Evolutionary conservation across 1,140 invertebrate genomes (phyloP), one percentile per base, ranked within the genome.

Genomic region (Drosophila willistoni): DNA sequence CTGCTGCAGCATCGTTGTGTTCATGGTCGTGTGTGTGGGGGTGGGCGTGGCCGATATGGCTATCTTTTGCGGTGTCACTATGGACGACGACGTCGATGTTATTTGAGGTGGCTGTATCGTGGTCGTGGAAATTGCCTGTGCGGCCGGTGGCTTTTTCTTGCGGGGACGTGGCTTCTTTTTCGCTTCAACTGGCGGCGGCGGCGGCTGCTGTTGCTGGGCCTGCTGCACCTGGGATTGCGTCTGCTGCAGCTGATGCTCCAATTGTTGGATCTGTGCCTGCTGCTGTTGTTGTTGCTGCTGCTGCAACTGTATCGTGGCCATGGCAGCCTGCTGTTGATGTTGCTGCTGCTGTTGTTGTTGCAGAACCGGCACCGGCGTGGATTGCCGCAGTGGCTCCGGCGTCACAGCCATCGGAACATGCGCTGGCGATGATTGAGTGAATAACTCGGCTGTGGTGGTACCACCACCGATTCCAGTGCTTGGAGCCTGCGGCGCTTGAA

Each of bases 121-220:
- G 33, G 65, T 17, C 7, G 34, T 36, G 7, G 34, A 12, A 36
- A 36, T 9, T 29, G 75, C 47, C 14, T 68, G 33, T 6, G 68
- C 57, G 3, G 64, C 59, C 9, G 73, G 33, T 13, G 77, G 63
- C 65, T 91, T 80, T 68, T 91, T 84, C 29, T 90, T 82, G 2
- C 90, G 76, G 0, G 83, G 90, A 36, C 85, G 85, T n/a, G 90
- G 72, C 39, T 91, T 91, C 68, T 91, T 91, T 63, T 91, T 92
- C 13, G 80, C 73, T 71, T 90, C 84, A 0, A 44, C 41, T 9
- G 62, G 22, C 10, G 62, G 22, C 10, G 22, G 22, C 22, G 62
- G 17, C 12, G 66, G 7, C 19, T 89, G 79, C 51, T 75, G 79
- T 33, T 77, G 70, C 42, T 90, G 83, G 7, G 84, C 84, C 29